Conservation (phyloP, 2,797 vertebrate genomes). For the Tadarida brasiliensis region DNA sequence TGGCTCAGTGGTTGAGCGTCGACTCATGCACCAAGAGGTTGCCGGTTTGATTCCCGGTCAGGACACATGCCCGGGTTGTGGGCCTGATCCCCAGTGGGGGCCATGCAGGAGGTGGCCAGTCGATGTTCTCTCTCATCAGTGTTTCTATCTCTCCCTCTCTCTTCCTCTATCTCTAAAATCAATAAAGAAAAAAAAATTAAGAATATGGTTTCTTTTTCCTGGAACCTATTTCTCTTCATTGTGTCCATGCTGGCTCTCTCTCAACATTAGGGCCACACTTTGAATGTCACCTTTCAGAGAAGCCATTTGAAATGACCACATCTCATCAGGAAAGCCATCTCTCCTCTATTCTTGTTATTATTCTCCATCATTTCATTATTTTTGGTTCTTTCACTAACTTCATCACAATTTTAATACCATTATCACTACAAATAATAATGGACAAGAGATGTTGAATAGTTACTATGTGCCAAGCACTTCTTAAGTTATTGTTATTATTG, state of each 20-base stretch:
- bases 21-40: too few species aligned
- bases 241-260: neutral
- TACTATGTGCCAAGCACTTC: neutral
- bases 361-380: neutral
- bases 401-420: neutral
- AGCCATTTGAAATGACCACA: neutral
- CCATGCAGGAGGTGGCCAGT: too few species aligned
- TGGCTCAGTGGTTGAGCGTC: too few species aligned
- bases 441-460: neutral
- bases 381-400: neutral
- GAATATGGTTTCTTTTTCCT: neutral
- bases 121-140: too few species aligned
- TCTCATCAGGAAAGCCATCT: neutral
- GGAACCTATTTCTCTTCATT: neutral
- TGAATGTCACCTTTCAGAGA: neutral
- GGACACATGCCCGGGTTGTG: too few species aligned
- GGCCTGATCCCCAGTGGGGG: too few species aligned
- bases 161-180: too few species aligned
- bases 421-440: neutral
- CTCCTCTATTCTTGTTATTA: accelerated
- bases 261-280: neutral
- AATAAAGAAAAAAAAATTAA: too few species aligned
- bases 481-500: too few species aligned
- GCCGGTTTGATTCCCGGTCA: too few species aligned
- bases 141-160: too few species aligned